Evolutionary conservation across 2,797 vertebrate genomes (phyloP).

Genomic region (Enteromius unitaeniatus): DNA sequence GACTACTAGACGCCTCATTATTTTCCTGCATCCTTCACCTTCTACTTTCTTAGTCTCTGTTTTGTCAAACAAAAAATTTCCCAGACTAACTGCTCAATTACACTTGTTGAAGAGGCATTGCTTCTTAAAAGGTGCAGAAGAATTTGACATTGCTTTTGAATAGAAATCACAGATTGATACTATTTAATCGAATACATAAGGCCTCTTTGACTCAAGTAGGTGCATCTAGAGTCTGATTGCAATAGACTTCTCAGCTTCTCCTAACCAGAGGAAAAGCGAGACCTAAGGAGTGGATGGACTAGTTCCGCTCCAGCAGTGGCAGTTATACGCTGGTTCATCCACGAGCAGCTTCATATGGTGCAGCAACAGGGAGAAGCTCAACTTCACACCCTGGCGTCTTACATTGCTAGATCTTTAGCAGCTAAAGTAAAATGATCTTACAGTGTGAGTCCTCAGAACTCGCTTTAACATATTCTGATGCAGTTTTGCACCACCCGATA

Average conservation of each 20-base stretch:
- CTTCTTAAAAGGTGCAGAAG: not conserved
- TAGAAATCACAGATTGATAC: not conserved
- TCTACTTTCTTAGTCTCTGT: not conserved
- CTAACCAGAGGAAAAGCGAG: conserved; percentile 42
- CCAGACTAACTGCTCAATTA: not conserved
- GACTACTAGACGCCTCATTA: not conserved
- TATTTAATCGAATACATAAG: not conserved
- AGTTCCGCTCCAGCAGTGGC: conserved; percentile 53
- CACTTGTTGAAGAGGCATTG: not conserved
- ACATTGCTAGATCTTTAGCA: conserved; percentile 59
- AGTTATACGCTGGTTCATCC: conserved; percentile 56
- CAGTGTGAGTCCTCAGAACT: conserved; percentile 54
- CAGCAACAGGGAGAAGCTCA: conserved; percentile 42
- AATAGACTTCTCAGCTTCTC: conserved; percentile 23
- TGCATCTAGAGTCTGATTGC: conserved; percentile 18
- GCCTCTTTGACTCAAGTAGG: conserved; percentile 2
- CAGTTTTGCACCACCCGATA: conserved; percentile 7
- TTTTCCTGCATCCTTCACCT: not conserved
- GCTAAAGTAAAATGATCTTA: conserved; percentile 56
- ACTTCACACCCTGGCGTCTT: conserved; percentile 26
- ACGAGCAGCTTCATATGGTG: conserved; percentile 57
- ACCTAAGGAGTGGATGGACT: conserved; percentile 40
- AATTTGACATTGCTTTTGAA: not conserved
- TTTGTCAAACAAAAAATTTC: not conserved
- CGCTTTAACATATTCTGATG: conserved; percentile 43